Evolutionary conservation across 1,140 invertebrate species (phyloP), one percentile per base, ranked within the genome.

Genomic region (Chelonus insularis): DNA sequence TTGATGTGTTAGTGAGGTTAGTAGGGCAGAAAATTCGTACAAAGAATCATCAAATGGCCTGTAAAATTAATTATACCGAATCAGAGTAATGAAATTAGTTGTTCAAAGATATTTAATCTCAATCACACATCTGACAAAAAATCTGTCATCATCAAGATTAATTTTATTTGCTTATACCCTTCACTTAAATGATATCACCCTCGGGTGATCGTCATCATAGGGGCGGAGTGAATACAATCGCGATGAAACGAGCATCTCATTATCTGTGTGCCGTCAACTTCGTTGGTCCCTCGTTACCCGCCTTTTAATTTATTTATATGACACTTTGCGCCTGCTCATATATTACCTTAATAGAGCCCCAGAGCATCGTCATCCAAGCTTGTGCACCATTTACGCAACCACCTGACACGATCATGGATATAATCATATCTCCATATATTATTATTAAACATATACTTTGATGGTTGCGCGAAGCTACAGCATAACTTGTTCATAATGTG

Each of bases 241-340:
- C 58, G 48, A 60, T 60, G 32, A 54, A 60, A 52, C 48, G 34
- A 58, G 20, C 57, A 36, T 54, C 58, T 60, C 58, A 60, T 60
- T 60, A 60, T 54, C 58, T 34, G 39, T 16, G 16, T 60, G 51
- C 23, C 29, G 56, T 23, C 18, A n/a, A 36, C 34, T 32, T 29
- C 29, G 12, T 21, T 47, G 7, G 23, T 20, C 25, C 32, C 43
- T 37, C 21, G 34, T 50, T 59, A 23, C 14, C 47, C 47, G 45
- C 47, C 45, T 50, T 50, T 59, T 59, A 57, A 57, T 63, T 63
- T 45, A 58, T 63, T 63, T 63, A 63, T 63, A 57, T 21, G 61
- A 63, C 61, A 63, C 61, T 57, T 63, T 47, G 56, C 45, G 25
- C 55, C 55, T 62, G 21, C 14, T 51, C 21, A 39, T 52, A 52